Base-by-base conservation (phyloP, 2,113 vertebrate species). In the Psittacula cyanocephala region DNA sequence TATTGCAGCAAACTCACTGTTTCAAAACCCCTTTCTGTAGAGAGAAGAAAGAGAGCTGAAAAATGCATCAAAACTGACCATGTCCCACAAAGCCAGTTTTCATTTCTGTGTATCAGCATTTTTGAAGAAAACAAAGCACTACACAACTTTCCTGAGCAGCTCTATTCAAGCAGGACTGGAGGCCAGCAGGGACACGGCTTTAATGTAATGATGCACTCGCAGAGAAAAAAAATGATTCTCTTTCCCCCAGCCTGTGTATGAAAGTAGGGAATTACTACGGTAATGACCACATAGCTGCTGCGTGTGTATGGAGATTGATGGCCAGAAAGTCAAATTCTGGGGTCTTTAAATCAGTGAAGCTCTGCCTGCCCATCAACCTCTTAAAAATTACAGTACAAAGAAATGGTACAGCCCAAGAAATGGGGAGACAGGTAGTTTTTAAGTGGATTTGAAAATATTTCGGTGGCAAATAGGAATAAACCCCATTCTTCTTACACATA, bases 81-180 rank as follows among this genome's bases (percentile, higher is more conserved):
- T 93, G 95, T 91, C 81, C 52, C 89, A 92, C 83, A 96, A 93
- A 95, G 86, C 47, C 81, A 87, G 83, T 92, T 93, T 92, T 95
- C 57, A 91, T 89, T 92, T 87, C 91, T 81, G 59, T 22, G 1
- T 49, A 79, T 87, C 86, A 95, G 91, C 81, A 10, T 71, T 93
- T 91, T 41, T 0, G 8, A 85, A 69, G 35, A 64, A 87, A 95
- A 95, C 93, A 96, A 96, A 93, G 93, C 86, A 28, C 83, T 92
- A 91, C 86, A 95, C 89, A 95, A 87, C 89, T 92, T 93, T 72
- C 65, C 76, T 60, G 93, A 95, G 95, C 91, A 89, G 86, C 83
- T 81, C 86, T 85, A 89, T 95, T 96, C 93, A 96, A 75, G 86
- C 86, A 87, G 72, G 77, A 79, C 43, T 1, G 3, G 69, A 89